Evolutionary conservation across 1,140 invertebrate species (phyloP).

Genomic region (Pseudoatta argentina): DNA sequence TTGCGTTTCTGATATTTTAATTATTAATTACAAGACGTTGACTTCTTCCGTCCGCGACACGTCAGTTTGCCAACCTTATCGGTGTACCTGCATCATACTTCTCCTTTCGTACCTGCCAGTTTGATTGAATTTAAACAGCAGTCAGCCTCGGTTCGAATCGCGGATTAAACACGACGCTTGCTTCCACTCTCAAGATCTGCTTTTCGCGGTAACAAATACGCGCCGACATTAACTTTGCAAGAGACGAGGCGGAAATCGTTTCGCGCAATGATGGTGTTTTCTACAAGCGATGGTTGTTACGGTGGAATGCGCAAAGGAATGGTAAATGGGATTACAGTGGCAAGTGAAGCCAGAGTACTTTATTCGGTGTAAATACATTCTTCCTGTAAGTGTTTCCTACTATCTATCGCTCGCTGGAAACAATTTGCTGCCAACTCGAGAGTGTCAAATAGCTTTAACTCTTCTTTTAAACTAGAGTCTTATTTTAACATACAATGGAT

Average conservation of each 20-base stretch:
- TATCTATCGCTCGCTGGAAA: conserved; percentile 1
- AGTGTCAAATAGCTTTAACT: neutral
- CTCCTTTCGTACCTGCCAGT: neutral
- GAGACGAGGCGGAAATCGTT: conserved; percentile 25
- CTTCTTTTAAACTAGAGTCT: neutral
- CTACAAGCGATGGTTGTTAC: conserved; percentile 34
- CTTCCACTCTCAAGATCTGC: conserved; percentile 22
- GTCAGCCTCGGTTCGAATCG: neutral
- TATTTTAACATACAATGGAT: neutral
- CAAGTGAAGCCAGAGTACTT: conserved; percentile 33
- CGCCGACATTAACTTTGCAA: conserved; percentile 40
- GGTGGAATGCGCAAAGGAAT: conserved; percentile 49
- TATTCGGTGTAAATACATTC: conserved; percentile 40
- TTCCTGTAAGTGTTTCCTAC: conserved; percentile 22
- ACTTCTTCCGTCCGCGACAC: conserved; percentile 19
- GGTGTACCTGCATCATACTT: neutral
- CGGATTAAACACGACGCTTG: conserved; percentile 31
- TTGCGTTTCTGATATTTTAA: conserved; percentile 57
- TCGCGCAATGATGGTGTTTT: conserved; percentile 30
- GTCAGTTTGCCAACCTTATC: neutral
- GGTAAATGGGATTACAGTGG: conserved; percentile 33
- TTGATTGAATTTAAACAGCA: conserved; percentile 56
- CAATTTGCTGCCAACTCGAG: neutral
- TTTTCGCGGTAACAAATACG: conserved; percentile 42
- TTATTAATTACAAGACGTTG: conserved; percentile 40